These are phyloP conservation scores for Spodoptera litura DNA, from an alignment of 1,140 invertebrate genomes.

Conservation along the genomic window DNA sequence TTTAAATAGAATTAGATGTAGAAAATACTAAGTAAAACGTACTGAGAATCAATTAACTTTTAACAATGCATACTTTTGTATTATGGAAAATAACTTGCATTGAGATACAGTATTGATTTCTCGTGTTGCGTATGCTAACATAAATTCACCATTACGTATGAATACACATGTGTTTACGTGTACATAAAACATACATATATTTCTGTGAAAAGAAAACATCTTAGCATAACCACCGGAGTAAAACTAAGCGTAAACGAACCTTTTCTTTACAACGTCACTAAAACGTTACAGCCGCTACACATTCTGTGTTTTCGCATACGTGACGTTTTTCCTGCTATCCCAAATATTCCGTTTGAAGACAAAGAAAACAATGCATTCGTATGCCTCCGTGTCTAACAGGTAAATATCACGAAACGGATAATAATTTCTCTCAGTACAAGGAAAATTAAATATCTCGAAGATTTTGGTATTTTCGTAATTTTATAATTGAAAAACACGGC, in stretches of 20 bases:
- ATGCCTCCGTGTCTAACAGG: not conserved
- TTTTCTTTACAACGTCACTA: conserved; percentile 68
- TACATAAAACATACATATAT: conserved; percentile 22
- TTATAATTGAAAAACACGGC: too few species aligned
- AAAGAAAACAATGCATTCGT: conserved; percentile 39
- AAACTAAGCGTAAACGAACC: conserved; percentile 57
- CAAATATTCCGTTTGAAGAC: conserved; percentile 27
- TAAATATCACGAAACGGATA: too few species aligned
- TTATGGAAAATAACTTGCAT: not conserved
- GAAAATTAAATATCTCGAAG: too few species aligned
- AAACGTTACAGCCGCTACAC: conserved; percentile 67
- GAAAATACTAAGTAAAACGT: not conserved
- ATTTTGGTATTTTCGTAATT: too few species aligned
- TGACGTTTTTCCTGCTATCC: conserved; percentile 59
- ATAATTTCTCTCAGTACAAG: too few species aligned
- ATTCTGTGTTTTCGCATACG: conserved; percentile 55
- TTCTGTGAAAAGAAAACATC: conserved; percentile 33
- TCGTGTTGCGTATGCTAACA: not conserved
- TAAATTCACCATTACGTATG: not conserved
- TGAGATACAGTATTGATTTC: conserved; percentile 12
- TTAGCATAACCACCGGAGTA: conserved; percentile 37
- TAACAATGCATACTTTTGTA: not conserved
- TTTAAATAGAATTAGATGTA: too few species aligned
- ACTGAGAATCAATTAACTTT: not conserved
- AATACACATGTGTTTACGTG: conserved; percentile 10